Base-by-base conservation (phyloP, 2,113 vertebrate genomes). In the Rhinoderma darwinii region DNA sequence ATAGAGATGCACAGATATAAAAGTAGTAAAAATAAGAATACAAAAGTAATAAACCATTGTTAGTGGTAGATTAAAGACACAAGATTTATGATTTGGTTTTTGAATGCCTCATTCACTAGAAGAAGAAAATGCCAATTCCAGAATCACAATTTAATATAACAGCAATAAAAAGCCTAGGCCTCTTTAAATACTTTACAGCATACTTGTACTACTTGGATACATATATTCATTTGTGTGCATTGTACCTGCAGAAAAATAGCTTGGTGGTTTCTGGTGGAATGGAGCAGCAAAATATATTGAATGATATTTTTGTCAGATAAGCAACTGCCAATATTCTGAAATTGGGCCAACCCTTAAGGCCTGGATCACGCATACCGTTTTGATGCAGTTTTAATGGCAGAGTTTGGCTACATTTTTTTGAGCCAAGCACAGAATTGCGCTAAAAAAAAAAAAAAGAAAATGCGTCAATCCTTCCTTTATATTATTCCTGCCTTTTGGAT, bases 11-110 rank as follows among this genome's bases (percentile, higher is more conserved):
- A 75, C 15, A 75, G 39, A 75, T 75, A 75, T 4, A 51, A 51
- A 78, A 78, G 75, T 78, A 30, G 50, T 78, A 78, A 51, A 72
- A 77, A 54, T 50, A 78, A 78, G 75, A 43, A 75, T 75, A 75
- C 72, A 75, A 44, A 14, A 27, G 39, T 27, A 47, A 43, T 75
- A 75, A 75, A 75, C 47, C 75, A 35, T 78, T 78, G 30, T 78
- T 22, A 37, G 75, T 25, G 20, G 43, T 77, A n/a, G n/a, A n/a
- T 77, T 32, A 50, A 17, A 35, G 74, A 51, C 30, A 37, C 3
- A 22, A 32, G 75, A 78, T 78, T 78, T 51, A 78, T 51, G 75
- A 35, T 30, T 30, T 50, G 27, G 54, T 50, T 3, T 75, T 15
- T 51, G 30, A 78, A 50, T 35, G 74, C 43, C n/a, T 50, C 44